Conservation (phyloP, 1,140 invertebrate genomes). For the Anoplophora glabripennis region DNA sequence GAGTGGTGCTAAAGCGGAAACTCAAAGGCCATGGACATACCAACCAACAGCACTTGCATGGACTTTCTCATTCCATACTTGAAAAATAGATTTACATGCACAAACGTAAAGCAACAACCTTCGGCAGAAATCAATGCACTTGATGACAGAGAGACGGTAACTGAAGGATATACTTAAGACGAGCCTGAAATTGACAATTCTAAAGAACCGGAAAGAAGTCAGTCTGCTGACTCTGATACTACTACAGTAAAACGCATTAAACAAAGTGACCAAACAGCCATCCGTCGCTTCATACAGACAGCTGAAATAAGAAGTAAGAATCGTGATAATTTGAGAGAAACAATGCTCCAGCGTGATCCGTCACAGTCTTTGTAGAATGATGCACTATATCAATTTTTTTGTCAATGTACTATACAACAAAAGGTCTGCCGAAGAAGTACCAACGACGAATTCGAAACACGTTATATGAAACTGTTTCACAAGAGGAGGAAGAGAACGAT, state of each 20-base stretch:
- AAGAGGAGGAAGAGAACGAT: too few relatives aligned
- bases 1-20: not conserved
- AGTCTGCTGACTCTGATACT: conserved; percentile 1
- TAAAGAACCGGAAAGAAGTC: not conserved
- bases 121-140: too few relatives aligned
- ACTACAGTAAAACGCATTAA: not conserved
- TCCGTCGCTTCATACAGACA: too few relatives aligned
- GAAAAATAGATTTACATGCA: conserved; percentile 7
- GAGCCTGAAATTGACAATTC: not conserved
- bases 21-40: conserved; percentile 6
- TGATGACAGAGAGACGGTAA: too few relatives aligned
- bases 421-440: not conserved
- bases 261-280: conserved; percentile 1
- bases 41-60: not conserved
- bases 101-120: not conserved
- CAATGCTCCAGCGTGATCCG: too few relatives aligned
- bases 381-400: conserved; percentile 3
- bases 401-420: not conserved
- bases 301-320: not conserved
- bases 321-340: not conserved
- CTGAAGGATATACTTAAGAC: not conserved
- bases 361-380: not conserved
- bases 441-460: conserved; percentile 1
- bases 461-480: not conserved
- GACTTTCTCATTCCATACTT: conserved; percentile 1